Evolutionary conservation across 2,797 vertebrate genomes (phyloP), one percentile per base, ranked within the genome.

Genomic region (Hyperoplus lanceolatus): DNA sequence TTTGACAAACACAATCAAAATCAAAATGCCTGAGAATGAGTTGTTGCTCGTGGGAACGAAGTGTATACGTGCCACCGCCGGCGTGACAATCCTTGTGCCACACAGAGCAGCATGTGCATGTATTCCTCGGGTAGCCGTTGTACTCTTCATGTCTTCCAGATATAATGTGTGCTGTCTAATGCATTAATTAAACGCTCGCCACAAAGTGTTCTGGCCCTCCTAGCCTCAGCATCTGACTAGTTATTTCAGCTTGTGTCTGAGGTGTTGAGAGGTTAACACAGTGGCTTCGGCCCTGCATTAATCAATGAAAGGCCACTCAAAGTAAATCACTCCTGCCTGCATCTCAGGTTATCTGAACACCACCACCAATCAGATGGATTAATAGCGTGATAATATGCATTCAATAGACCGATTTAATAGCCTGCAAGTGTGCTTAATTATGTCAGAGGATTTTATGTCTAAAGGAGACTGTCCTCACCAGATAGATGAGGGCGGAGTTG

Each of bases 101-200:
- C 53, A 48, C 46, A 11, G 6, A 18, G 6, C 53, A 18, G 29
- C 49, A 39, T 59, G 49, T 51, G 55, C 15, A 3, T 43, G 56
- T 51, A 48, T 63, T 76, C 80, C 81, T 70, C 55, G 10, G 67
- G 65, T 75, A 76, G 70, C 60, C 48, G 48, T 78, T 79, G 13
- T 18, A 75, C 9, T 29, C 49, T 63, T 71, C 18, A 62, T 82
- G 49, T 65, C 75, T 56, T 66, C 59, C 29, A 58, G 21, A 74
- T 80, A 86, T 75, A 86, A 90, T 73, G 70, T 29, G 29, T 61
- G 56, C 68, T 79, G 83, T 91, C 85, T 83, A 79, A 82, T 55
- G 68, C 79, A 80, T 85, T 89, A 83, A 91, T 89, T 92, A 84
- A 82, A 81, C 63, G 36, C 72, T 57, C n/a, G 59, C 77, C 58